phyloP scores from a whole-genome alignment of 2,113 vertebrate species.

The Clarias magur region DNA sequence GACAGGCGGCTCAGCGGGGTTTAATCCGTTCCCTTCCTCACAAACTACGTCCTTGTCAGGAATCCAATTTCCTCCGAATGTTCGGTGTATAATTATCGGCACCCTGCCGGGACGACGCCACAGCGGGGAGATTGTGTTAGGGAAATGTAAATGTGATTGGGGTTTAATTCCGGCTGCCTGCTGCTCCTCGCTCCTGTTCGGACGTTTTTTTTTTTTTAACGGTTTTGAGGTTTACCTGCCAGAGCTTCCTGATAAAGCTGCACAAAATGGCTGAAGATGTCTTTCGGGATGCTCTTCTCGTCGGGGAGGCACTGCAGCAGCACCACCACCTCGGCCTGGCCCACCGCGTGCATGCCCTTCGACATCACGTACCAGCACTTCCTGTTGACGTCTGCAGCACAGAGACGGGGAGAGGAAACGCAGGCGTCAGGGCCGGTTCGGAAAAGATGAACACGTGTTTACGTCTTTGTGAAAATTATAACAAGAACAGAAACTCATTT shows the following conservation, averaged over 20 bases:
- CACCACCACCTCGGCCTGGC: conserved; percentile 93
- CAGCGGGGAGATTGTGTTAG: neutral
- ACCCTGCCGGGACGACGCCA: neutral
- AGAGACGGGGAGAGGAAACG: neutral
- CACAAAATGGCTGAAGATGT: conserved; percentile 94
- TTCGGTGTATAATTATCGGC: neutral
- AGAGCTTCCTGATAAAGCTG: conserved; percentile 93
- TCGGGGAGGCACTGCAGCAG: conserved; percentile 96
- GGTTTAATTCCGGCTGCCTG: neutral
- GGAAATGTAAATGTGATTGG: neutral
- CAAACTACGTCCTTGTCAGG: neutral
- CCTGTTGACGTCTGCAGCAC: conserved; percentile 90
- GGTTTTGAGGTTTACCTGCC: conserved; percentile 32
- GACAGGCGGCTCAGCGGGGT: neutral
- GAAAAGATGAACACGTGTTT: neutral
- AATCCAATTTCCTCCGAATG: neutral
- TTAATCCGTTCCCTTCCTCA: neutral
- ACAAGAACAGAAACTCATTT: too few species aligned
- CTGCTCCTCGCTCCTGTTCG: neutral
- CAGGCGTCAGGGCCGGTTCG: neutral
- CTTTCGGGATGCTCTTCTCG: conserved; percentile 95
- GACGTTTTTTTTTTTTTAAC: neutral
- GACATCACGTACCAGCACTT: conserved; percentile 98
- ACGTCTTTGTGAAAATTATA: too few species aligned
- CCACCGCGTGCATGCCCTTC: conserved; percentile 96